These are phyloP conservation scores for Rhinichthys klamathensis DNA, from an alignment of 2,113 vertebrate species.

Conservation along the genomic window DNA sequence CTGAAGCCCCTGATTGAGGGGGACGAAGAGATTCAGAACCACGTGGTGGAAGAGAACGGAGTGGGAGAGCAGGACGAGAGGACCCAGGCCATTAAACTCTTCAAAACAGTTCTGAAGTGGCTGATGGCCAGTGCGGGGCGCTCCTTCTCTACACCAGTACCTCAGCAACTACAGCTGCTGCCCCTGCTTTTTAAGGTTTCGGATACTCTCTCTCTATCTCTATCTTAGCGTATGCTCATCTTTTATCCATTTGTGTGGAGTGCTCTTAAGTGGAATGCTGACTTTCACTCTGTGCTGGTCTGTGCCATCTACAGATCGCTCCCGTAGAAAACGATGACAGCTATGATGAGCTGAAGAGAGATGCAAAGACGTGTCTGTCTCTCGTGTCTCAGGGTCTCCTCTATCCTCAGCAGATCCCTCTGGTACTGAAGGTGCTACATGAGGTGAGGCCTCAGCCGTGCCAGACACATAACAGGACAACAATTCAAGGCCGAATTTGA, in stretches of 20 bases:
- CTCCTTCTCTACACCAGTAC: constrained; percentile 91
- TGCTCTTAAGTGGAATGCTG: not conserved
- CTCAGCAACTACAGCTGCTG: constrained; percentile 91
- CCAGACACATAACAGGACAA: not conserved
- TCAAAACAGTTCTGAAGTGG: constrained; percentile 98
- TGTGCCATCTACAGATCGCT: constrained; percentile 83
- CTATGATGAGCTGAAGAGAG: constrained; percentile 98
- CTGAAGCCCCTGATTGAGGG: constrained; percentile 90
- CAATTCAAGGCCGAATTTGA: not conserved
- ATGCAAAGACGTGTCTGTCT: constrained; percentile 95
- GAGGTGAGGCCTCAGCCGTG: constrained; percentile 72
- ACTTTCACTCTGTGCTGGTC: constrained; percentile 8
- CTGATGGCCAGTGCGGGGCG: constrained; percentile 95
- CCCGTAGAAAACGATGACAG: constrained; percentile 97
- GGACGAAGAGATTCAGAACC: constrained; percentile 95
- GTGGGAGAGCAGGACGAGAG: constrained; percentile 88
- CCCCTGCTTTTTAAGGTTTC: constrained; percentile 95
- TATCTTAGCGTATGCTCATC: not conserved
- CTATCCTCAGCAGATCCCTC: constrained; percentile 94
- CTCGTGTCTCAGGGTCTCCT: constrained; percentile 98
- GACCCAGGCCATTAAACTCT: constrained; percentile 97
- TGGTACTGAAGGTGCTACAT: constrained; percentile 90
- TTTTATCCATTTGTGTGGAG: constrained; percentile 21
- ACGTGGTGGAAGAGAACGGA: constrained; percentile 92
- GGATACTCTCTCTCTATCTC: constrained; percentile 2